Conservation (phyloP, 2,113 vertebrate species). For the Climacteris rufus region DNA sequence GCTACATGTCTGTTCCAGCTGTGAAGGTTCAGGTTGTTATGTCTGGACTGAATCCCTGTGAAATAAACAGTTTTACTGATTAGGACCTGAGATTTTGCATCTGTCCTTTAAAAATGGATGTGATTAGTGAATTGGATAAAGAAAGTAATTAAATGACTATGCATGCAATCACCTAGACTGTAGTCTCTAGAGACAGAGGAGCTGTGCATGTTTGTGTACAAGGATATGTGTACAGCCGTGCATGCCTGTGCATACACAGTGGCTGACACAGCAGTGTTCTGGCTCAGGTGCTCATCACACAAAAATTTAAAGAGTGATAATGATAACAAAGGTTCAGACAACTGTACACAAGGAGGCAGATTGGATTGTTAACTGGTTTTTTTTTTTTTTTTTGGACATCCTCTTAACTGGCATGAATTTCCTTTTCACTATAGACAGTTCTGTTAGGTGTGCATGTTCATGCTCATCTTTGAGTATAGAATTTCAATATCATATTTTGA, state of each 20-base stretch:
- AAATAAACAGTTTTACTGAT: not conserved
- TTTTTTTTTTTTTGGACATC: not conserved
- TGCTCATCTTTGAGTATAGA: not conserved
- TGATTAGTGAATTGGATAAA: not conserved
- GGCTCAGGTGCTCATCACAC: not conserved
- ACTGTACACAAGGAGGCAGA: not conserved
- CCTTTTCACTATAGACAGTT: not conserved
- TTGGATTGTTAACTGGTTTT: not conserved
- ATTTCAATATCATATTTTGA: not conserved
- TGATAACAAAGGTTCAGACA: not conserved
- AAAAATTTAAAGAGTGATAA: not conserved
- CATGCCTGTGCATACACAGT: accelerated
- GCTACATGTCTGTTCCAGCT: not conserved
- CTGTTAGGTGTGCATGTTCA: not conserved
- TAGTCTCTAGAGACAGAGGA: not conserved
- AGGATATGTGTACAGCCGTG: not conserved
- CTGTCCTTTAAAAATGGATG: not conserved
- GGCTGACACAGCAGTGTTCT: not conserved
- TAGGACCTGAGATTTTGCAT: not conserved
- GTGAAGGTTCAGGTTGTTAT: not conserved
- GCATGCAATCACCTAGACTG: not conserved
- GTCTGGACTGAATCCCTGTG: not conserved
- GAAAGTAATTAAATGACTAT: not conserved
- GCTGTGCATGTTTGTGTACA: not conserved
- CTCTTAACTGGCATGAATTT: not conserved